These are phyloP conservation scores for Leucophenga montana DNA, from an alignment of 2,888 invertebrate species.

Conservation along the genomic window DNA sequence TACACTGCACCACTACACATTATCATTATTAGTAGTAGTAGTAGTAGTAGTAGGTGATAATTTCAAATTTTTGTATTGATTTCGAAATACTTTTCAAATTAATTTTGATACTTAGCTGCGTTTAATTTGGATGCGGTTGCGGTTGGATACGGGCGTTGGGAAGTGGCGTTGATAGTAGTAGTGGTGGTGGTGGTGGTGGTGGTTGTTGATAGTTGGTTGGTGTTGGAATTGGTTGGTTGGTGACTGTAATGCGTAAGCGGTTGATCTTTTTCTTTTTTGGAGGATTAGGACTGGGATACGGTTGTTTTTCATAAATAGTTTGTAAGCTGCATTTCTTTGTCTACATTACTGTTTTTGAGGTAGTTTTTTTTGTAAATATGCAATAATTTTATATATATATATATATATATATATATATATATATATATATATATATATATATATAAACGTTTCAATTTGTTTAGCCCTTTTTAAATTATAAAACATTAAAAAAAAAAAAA, in stretches of 20 bases:
- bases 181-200: not conserved
- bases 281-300: not conserved
- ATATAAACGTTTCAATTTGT: not conserved
- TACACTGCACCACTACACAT: slow-evolving; percentile 25
- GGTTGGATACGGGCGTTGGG: slow-evolving; percentile 21
- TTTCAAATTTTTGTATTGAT: not conserved
- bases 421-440: too few relatives aligned
- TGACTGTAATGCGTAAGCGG: not conserved
- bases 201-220: slow-evolving; percentile 11
- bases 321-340: slow-evolving; percentile 46
- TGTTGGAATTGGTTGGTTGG: slow-evolving; percentile 22
- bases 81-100: slow-evolving; percentile 2
- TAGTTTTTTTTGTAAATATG: slow-evolving; percentile 4
- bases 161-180: slow-evolving; percentile 8
- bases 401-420: slow-evolving; percentile 7
- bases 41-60: slow-evolving; percentile 15
- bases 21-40: slow-evolving; percentile 11
- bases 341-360: slow-evolving; percentile 24
- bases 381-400: not conserved
- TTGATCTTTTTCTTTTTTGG: slow-evolving; percentile 15
- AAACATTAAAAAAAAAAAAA: slow-evolving; percentile 4
- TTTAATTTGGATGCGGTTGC: slow-evolving; percentile 42
- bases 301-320: not conserved
- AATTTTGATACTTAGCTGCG: slow-evolving; percentile 4
- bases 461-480: slow-evolving; percentile 2